These are phyloP conservation scores for Paracentrotus lividus DNA, from an alignment of 53 echinoderm and acorn worm genomes.

Conservation along the genomic window DNA sequence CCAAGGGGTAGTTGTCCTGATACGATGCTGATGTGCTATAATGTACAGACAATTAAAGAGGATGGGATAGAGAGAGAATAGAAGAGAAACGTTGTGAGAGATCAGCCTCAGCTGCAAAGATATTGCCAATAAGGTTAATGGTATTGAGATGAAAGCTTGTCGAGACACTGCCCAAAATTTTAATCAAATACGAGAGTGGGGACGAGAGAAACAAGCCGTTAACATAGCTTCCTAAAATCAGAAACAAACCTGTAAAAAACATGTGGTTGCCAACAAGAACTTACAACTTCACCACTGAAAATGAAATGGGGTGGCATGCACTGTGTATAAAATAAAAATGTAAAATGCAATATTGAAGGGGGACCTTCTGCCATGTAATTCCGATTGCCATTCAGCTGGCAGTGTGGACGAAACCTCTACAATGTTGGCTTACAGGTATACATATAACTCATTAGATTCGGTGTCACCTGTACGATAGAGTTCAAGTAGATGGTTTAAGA, in stretches of 20 bases:
- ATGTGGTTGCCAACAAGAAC: neutral
- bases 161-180: slow-evolving; percentile 4
- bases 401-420: neutral
- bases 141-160: slow-evolving; percentile 25
- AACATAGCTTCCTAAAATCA: neutral
- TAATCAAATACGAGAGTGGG: slow-evolving; percentile 20
- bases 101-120: neutral
- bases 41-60: neutral
- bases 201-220: neutral
- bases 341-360: neutral
- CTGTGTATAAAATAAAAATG: neutral
- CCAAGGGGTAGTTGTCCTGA: too few relatives aligned
- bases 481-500: neutral
- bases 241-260: neutral
- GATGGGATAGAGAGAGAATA: neutral
- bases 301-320: neutral
- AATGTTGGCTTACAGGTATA: slow-evolving; percentile 24
- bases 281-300: neutral
- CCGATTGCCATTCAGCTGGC: neutral
- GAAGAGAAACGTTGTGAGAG: neutral
- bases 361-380: neutral
- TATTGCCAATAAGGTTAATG: slow-evolving; percentile 36
- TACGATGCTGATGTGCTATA: too few relatives aligned
- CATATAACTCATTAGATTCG: neutral
- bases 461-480: neutral